Evolutionary conservation across 2,797 vertebrate genomes (phyloP).

Genomic region (Hozukius guyotensis): DNA sequence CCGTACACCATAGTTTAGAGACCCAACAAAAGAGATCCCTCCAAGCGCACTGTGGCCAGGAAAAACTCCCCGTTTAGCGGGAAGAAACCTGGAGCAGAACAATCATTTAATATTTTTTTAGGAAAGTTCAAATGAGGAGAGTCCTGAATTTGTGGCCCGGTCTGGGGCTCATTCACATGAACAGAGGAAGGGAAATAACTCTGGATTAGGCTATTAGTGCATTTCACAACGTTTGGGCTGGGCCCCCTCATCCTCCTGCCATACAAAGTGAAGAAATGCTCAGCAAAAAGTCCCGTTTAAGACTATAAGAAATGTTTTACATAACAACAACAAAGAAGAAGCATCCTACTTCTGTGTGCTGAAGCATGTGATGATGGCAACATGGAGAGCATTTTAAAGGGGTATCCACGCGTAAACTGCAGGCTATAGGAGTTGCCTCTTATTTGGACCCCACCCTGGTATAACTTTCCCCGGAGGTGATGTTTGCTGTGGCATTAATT

Average conservation of each 20-base stretch:
- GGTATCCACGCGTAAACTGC: conserved; percentile 65
- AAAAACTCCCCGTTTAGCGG: too few relatives aligned
- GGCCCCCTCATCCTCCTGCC: too few relatives aligned
- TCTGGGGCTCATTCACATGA: too few relatives aligned
- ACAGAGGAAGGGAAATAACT: too few relatives aligned
- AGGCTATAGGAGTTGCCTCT: neutral
- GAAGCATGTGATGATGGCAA: conserved; percentile 77
- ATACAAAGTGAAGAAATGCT: neutral
- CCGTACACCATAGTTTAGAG: too few relatives aligned
- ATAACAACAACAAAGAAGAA: neutral
- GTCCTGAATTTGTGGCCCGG: neutral
- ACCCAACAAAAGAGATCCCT: too few relatives aligned
- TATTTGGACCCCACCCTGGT: conserved; percentile 17
- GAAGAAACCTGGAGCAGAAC: too few relatives aligned
- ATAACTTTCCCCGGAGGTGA: conserved; percentile 40
- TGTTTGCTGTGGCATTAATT: conserved; percentile 14
- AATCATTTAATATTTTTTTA: neutral
- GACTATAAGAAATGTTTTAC: conserved; percentile 23
- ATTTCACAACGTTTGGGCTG: too few relatives aligned
- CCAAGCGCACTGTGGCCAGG: too few relatives aligned
- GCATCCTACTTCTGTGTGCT: conserved; percentile 68
- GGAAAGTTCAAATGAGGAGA: neutral
- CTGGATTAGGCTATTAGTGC: too few relatives aligned
- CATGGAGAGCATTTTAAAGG: conserved; percentile 81
- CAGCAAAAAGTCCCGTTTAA: conserved; percentile 7